Evolutionary conservation across 2,797 vertebrate genomes (phyloP).

Genomic region (Cyprinella venusta): DNA sequence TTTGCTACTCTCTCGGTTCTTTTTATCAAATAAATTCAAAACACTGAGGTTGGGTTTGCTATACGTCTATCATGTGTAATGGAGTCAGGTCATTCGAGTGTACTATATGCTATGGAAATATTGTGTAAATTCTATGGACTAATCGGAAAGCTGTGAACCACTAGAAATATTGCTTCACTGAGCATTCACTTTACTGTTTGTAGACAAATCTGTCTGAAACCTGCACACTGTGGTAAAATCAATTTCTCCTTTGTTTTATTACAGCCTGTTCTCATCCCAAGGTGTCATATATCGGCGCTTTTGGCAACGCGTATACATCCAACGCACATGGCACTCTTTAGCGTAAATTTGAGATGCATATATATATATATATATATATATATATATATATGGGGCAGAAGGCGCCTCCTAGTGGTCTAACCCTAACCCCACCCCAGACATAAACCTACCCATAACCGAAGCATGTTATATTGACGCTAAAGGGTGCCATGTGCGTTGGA

Average conservation of each 20-base stretch:
- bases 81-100: conserved; percentile 26
- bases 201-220: background rate
- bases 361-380: no score
- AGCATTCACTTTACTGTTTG: background rate
- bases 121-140: conserved; percentile 40
- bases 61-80: conserved; percentile 19
- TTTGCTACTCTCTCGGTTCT: background rate
- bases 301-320: no score
- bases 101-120: conserved; percentile 37
- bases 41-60: conserved; percentile 5
- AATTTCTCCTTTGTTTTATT: background rate
- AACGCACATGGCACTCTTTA: no score
- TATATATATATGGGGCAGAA: no score
- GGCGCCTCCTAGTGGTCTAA: no score
- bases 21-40: conserved; percentile 29
- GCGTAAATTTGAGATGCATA: no score
- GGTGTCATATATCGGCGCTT: no score
- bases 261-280: no score
- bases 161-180: conserved; percentile 46
- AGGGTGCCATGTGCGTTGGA: no score
- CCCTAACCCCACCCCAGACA: no score
- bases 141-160: background rate
- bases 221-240: background rate
- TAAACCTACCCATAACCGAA: no score
- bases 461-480: no score